A percentile compares a stretch with the other conserved stretches of the same genome.
Evolutionary conservation across 2,113 vertebrate species (phyloP).

Genomic region (Cichladusa arquata): DNA sequence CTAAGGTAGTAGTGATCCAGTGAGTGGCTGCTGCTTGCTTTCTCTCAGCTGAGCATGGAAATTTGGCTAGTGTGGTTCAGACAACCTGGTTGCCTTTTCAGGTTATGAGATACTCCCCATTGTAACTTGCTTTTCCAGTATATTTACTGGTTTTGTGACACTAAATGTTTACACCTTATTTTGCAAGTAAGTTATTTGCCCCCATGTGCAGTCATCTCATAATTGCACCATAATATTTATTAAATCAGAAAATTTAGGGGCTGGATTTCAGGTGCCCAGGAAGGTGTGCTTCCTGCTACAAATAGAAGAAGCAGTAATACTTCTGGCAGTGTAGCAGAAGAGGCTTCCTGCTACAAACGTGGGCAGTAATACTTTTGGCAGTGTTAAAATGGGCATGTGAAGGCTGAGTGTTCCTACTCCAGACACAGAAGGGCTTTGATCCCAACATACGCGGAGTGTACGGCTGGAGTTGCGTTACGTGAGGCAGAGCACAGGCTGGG

Average conservation of each 20-base stretch:
- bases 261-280: not conserved
- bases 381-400: not conserved
- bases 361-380: not conserved
- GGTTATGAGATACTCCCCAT: not conserved
- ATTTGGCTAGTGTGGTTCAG: not conserved
- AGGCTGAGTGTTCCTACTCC: not conserved
- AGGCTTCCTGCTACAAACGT: not conserved
- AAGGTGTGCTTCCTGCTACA: not conserved
- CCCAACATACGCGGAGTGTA: not conserved
- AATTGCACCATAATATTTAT: not conserved
- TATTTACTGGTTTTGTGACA: not conserved
- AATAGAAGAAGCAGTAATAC: not conserved
- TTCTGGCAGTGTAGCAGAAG: not conserved
- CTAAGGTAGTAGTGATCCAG: not conserved
- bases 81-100: not conserved
- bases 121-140: not conserved
- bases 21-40: not conserved
- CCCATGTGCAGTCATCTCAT: not conserved
- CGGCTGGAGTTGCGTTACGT: fast-evolving
- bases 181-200: not conserved
- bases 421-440: not conserved
- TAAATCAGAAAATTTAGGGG: not conserved
- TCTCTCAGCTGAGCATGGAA: not conserved
- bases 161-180: constrained; percentile 14
- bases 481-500: not conserved